phyloP scores from a whole-genome alignment of 2,797 vertebrate genomes.

The Lepilemur ruficaudatus region DNA sequence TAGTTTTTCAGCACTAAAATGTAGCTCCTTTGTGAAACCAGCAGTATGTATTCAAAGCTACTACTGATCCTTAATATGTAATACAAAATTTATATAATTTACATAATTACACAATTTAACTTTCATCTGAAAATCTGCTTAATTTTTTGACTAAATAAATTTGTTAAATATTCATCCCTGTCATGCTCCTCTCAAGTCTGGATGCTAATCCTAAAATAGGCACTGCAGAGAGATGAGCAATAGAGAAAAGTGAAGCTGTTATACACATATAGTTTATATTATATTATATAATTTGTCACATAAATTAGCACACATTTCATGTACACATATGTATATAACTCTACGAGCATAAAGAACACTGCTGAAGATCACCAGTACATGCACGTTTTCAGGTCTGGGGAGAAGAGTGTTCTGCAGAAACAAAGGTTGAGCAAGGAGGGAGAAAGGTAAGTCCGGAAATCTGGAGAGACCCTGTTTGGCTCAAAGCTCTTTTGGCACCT shows the following conservation, averaged over 20 bases:
- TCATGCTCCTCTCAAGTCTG: background rate
- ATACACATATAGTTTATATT: background rate
- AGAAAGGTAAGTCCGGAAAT: background rate
- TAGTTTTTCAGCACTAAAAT: conserved; percentile 93
- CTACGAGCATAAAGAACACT: background rate
- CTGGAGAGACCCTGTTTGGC: background rate
- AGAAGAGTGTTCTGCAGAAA: background rate
- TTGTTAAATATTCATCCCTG: background rate
- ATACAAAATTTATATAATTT: background rate
- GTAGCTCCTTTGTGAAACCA: conserved; percentile 98
- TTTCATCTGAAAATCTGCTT: background rate
- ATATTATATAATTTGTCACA: background rate
- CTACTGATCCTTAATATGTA: conserved; percentile 89
- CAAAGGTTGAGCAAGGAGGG: background rate
- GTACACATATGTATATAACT: background rate
- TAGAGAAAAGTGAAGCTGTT: background rate
- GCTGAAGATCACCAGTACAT: background rate
- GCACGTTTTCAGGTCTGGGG: background rate
- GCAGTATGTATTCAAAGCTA: conserved; percentile 97
- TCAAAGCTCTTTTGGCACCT: background rate
- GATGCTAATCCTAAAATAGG: background rate
- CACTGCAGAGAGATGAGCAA: background rate
- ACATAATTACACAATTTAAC: background rate
- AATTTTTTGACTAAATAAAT: background rate
- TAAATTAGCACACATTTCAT: background rate